Base-by-base conservation (phyloP, 2,888 invertebrate species). In the Elegia similella region DNA sequence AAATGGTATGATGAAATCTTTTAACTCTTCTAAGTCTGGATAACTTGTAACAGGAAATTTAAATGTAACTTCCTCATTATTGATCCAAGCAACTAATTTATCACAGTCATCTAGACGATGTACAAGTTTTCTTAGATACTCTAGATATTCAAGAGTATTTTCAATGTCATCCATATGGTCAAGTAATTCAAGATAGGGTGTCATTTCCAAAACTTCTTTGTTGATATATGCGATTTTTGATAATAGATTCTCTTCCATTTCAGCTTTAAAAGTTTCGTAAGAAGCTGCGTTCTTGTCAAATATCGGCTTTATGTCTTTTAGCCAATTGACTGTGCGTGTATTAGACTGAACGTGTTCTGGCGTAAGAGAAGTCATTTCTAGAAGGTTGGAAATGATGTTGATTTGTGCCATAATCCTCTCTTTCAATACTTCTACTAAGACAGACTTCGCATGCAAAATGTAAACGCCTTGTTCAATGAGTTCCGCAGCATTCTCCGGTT, bases 31-130 rank as follows among this genome's bases (percentile, higher is more conserved):
- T 55, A 98, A 93, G 58, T 95, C 95, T 0, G 95, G 94, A 86
- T 96, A 98, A 13, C 86, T 83, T 0, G 96, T 94, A 52, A 94
- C 79, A 1, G 96, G 95, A 75, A 97, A 96, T 75, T 97, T 97
- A 72, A 98, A 96, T 10, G 97, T 93, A 5, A 89, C 86, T 87
- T 98, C 98, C 89, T 98, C 98, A 67, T 95, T 94, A 83, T 98
- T 98, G 54, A 98, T 97, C 97, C 97, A 98, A 6, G 87, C 81
- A 15, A 97, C 95, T 66, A 95, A 93, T 66, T 95, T 94, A 69
- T 96, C 95, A 70, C 97, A 95, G 16, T 94, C 94, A 59, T 94
- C 93, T 52, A 98, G 86, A 59, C 95, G 93, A 69, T 95, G 95
- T 58, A 96, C 94, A 48, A 97, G 94, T 65, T 94, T 94, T 56